Evolutionary conservation across 2,797 vertebrate genomes (phyloP).

Genomic region (Enteromius trimaculatus): DNA sequence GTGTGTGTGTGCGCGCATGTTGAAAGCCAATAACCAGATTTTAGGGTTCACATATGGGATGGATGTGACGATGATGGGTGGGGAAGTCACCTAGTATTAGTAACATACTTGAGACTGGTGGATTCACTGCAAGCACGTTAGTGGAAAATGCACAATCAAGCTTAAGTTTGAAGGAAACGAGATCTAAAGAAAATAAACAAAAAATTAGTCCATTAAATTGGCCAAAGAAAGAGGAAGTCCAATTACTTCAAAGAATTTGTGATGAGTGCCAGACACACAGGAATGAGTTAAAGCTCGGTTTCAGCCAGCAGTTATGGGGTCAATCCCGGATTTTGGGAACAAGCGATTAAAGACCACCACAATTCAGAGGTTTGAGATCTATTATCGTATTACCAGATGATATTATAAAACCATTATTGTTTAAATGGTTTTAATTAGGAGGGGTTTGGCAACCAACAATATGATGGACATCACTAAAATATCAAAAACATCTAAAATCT

Average conservation of each 20-base stretch:
- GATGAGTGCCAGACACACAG: constrained; percentile 33
- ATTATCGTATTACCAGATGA: constrained; percentile 10
- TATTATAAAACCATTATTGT: background rate
- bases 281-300: constrained; percentile 26
- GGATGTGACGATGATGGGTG: background rate
- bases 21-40: constrained; percentile 36
- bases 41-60: constrained; percentile 15
- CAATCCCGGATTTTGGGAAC: constrained; percentile 43
- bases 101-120: background rate
- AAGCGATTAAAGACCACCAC: constrained; percentile 16
- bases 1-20: constrained; percentile 6
- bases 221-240: constrained; percentile 27
- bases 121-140: background rate
- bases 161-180: background rate
- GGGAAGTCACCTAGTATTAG: constrained; percentile 25
- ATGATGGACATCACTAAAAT: background rate
- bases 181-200: constrained; percentile 38
- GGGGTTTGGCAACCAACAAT: background rate
- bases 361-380: constrained; percentile 26
- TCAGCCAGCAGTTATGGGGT: constrained; percentile 47
- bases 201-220: constrained; percentile 32
- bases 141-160: background rate
- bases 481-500: background rate
- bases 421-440: constrained; percentile 17
- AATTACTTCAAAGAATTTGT: constrained; percentile 45